phyloP scores from a whole-genome alignment of 2,797 vertebrate genomes.

The Diceros bicornis region DNA sequence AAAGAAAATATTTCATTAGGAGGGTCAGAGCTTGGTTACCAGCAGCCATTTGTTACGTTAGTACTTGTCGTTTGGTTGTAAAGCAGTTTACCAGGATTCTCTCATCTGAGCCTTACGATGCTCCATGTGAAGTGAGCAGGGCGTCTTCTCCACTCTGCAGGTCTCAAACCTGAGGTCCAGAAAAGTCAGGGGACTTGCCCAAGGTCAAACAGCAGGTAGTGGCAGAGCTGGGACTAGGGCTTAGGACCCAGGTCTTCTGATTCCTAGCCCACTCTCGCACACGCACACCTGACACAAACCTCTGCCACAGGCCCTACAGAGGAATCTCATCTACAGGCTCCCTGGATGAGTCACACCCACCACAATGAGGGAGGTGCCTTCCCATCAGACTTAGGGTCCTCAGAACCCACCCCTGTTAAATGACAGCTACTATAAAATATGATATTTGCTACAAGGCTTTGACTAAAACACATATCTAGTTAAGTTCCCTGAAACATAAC shows the following conservation, averaged over 20 bases:
- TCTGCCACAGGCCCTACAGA: neutral
- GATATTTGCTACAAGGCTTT: neutral
- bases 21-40: slow-evolving; percentile 56
- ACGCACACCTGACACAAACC: neutral
- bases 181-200: neutral
- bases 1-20: slow-evolving; percentile 84
- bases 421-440: rapidly evolving
- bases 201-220: neutral
- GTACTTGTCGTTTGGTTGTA: neutral
- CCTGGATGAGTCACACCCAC: rapidly evolving
- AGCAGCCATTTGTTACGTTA: neutral
- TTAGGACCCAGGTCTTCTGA: neutral
- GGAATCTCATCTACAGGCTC: neutral
- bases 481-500: neutral
- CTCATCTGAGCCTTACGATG: neutral
- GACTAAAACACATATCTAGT: neutral
- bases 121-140: neutral
- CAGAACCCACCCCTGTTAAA: neutral
- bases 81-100: neutral
- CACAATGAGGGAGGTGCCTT: rapidly evolving
- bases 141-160: neutral
- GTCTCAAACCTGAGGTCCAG: neutral
- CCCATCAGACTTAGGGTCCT: neutral
- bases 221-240: neutral
- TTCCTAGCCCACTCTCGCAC: neutral